Evolutionary conservation across 2,113 vertebrate genomes (phyloP).

Genomic region (Anoplopoma fimbria): DNA sequence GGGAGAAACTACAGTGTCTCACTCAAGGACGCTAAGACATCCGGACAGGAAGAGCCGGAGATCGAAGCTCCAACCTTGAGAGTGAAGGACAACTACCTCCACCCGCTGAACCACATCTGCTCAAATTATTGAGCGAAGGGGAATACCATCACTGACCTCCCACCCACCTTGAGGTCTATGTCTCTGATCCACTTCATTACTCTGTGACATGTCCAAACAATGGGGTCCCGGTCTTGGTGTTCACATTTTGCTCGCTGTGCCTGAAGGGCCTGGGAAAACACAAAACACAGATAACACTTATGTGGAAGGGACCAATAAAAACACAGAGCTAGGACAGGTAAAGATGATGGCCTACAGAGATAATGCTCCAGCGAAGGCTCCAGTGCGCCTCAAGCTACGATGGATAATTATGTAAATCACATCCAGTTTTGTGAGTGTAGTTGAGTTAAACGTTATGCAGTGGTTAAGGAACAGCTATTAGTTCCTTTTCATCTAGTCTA

Average conservation of each 20-base stretch:
- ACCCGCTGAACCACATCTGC: not conserved
- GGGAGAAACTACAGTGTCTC: not conserved
- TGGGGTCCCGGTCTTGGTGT: slow-evolving; percentile 83
- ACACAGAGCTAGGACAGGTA: slow-evolving; percentile 27
- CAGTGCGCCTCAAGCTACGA: slow-evolving; percentile 1
- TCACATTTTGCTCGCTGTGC: slow-evolving; percentile 85
- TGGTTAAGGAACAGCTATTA: not conserved
- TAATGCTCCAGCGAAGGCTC: too few relatives aligned
- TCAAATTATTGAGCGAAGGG: not conserved
- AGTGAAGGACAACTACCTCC: not conserved
- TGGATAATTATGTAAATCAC: slow-evolving; percentile 29
- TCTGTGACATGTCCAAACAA: slow-evolving; percentile 90
- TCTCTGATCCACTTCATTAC: slow-evolving; percentile 90
- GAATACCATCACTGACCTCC: slow-evolving; percentile 36
- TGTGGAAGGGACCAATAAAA: slow-evolving; percentile 16
- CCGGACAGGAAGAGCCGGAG: not conserved
- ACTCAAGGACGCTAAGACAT: not conserved
- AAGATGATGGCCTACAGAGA: slow-evolving; percentile 23
- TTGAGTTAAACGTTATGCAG: not conserved
- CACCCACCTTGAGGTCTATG: slow-evolving; percentile 89
- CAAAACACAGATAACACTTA: slow-evolving; percentile 36
- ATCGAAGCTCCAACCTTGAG: not conserved
- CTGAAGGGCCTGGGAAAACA: slow-evolving; percentile 82
- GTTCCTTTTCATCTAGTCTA: not conserved
- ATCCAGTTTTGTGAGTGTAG: slow-evolving; percentile 1